Evolutionary conservation across 2,797 vertebrate species (phyloP).

Genomic region (Chrysocyon brachyurus): DNA sequence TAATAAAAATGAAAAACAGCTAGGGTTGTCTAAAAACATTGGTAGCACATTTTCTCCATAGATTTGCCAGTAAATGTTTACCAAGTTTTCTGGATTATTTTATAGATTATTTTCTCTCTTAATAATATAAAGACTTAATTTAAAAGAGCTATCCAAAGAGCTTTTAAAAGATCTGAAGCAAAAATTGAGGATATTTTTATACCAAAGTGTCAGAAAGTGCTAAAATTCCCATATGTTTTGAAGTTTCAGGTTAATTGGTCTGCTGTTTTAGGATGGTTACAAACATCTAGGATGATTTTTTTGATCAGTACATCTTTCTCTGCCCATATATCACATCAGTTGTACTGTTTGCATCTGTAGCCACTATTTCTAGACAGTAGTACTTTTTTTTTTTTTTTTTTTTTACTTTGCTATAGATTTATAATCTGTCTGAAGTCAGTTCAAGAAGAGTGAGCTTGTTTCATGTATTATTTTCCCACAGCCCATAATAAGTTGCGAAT

Average conservation of each 20-base stretch:
- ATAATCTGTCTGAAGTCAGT: slow-evolving; percentile 33
- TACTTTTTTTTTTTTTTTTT: slow-evolving; percentile 68
- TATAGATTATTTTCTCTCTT: slow-evolving; percentile 45
- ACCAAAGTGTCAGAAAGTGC: slow-evolving; percentile 8
- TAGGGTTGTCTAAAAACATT: slow-evolving; percentile 60
- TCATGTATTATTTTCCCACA: slow-evolving; percentile 56
- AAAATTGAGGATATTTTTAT: slow-evolving; percentile 54
- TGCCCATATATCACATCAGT: not conserved
- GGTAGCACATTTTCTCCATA: slow-evolving; percentile 29
- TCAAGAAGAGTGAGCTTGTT: slow-evolving; percentile 61
- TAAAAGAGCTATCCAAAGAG: not conserved
- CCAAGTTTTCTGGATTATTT: slow-evolving; percentile 59
- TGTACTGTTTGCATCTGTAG: slow-evolving; percentile 41
- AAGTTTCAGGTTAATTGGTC: slow-evolving; percentile 61
- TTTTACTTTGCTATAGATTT: slow-evolving; percentile 52
- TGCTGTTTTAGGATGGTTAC: not conserved
- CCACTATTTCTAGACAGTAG: slow-evolving; percentile 37
- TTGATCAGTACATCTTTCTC: not conserved
- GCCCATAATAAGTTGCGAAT: slow-evolving; percentile 70
- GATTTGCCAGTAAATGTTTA: slow-evolving; percentile 30
- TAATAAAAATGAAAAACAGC: slow-evolving; percentile 55
- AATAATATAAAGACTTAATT: slow-evolving; percentile 41
- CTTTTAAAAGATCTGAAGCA: not conserved
- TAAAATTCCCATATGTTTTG: slow-evolving; percentile 9
- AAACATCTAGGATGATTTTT: not conserved